These are phyloP conservation scores for Corythornis cristatus DNA, from an alignment of 2,113 vertebrate species.

Conservation along the genomic window DNA sequence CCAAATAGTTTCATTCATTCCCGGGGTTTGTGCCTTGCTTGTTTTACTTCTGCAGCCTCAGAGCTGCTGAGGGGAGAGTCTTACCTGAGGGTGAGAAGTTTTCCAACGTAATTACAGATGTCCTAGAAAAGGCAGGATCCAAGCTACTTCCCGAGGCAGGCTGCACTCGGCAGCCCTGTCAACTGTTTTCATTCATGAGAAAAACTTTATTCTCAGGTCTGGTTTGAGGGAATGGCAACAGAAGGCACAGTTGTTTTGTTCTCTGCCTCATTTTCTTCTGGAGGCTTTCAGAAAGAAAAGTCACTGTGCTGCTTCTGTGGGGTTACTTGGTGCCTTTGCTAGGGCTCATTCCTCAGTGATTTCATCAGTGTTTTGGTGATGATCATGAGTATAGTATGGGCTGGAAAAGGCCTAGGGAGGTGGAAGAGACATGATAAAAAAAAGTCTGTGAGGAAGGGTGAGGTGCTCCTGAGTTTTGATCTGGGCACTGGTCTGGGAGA, in stretches of 20 bases:
- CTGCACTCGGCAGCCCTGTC: background rate
- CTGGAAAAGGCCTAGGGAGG: background rate
- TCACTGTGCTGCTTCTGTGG: background rate
- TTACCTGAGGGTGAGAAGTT: background rate
- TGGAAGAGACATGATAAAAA: background rate
- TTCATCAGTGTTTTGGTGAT: background rate
- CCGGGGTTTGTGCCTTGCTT: background rate
- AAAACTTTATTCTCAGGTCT: background rate
- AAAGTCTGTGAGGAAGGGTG: background rate
- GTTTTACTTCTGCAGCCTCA: slow-evolving; percentile 4
- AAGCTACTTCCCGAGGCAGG: background rate
- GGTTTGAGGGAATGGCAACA: background rate
- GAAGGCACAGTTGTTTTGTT: rapidly evolving
- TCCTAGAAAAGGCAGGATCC: slow-evolving; percentile 19
- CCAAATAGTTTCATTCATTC: background rate
- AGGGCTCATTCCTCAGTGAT: background rate
- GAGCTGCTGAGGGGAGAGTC: background rate
- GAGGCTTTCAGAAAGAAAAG: background rate
- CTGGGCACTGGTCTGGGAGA: background rate
- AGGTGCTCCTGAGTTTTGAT: background rate
- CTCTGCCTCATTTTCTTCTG: background rate
- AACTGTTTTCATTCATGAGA: background rate
- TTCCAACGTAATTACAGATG: background rate
- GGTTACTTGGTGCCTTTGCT: background rate
- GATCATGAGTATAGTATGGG: background rate